Base-by-base conservation (phyloP, 2,113 vertebrate genomes). In the Eupsittula cactorum region DNA sequence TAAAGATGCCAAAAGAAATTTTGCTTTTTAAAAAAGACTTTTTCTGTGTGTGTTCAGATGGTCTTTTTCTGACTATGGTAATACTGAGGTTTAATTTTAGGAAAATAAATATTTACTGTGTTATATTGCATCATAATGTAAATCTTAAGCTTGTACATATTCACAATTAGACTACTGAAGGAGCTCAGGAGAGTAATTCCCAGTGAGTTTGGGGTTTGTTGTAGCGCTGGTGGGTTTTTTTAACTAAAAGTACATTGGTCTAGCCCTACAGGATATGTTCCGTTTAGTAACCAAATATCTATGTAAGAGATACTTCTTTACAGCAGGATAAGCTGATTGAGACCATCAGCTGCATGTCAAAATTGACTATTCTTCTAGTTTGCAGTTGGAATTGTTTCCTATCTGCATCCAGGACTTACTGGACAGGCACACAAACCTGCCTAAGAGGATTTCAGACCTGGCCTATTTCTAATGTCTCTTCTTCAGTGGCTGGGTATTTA, bases 371-470 rank as follows among this genome's bases (percentile, higher is more conserved):
- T 23, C 16, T 44, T 79, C 37, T 59, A 13, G 23, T 55, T 59
- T 82, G 35, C 39, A 49, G 49, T 44, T 77, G 78, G 25, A 83
- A 35, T 7, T 39, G 9, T 37, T 71, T 46, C 18, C 27, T 59
- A 0, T 20, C 13, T 67, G 9, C 4, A 2, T 59, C 7, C 33
- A 52, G 24, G 18, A 35, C 19, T 29, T 16, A 6, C 3, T 28
- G 46, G 42, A 55, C 46, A 77, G 46, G 5, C 18, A 8, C 2
- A 0, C 11, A 52, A 27, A 49, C 55, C 78, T 90, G 55, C 60
- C n/a, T 20, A 18, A 37, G 50, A 19, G 17, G 6, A 41, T 82
- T 82, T 64, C 42, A 82, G 29, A 44, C 9, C 44, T 88, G 73
- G 50, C 39, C 16, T 50, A 16, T 19, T 37, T 69, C 88, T 92